A percentile compares a stretch with the other conserved stretches of the same genome.
Conservation (phyloP, 2,797 vertebrate genomes). For the Sebastes ruberrimus region DNA sequence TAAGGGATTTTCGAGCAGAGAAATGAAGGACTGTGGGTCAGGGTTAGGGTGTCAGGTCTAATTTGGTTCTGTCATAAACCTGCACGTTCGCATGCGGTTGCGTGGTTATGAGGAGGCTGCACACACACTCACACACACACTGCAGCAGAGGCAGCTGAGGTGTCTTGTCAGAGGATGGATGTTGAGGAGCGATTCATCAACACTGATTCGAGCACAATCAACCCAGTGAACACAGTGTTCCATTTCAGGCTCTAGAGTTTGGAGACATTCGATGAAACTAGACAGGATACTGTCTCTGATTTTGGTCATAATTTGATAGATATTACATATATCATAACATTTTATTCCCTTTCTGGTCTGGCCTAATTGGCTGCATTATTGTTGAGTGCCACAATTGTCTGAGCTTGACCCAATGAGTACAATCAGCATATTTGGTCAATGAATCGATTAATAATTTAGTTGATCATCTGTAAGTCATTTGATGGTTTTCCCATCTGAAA, state of each 20-base stretch:
- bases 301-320: not conserved
- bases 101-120: not conserved
- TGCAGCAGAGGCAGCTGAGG: conserved; percentile 24
- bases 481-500: not conserved
- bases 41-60: conserved; percentile 29
- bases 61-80: conserved; percentile 27
- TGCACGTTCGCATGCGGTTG: conserved; percentile 21
- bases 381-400: not conserved
- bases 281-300: not conserved
- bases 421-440: too few species aligned
- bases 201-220: conserved; percentile 1
- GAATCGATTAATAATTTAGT: too few species aligned
- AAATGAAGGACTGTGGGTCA: conserved; percentile 25
- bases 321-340: not conserved
- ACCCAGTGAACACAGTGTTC: not conserved
- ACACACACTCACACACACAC: conserved; percentile 23
- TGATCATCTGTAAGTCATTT: not conserved
- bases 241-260: not conserved
- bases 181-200: not conserved
- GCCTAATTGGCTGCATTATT: not conserved
- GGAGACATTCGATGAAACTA: not conserved
- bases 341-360: not conserved
- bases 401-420: too few species aligned
- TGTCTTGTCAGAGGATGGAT: not conserved
- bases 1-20: conserved; percentile 30